These are phyloP conservation scores for Phalera bucephala DNA, from an alignment of 2,888 invertebrate genomes.

Conservation along the genomic window DNA sequence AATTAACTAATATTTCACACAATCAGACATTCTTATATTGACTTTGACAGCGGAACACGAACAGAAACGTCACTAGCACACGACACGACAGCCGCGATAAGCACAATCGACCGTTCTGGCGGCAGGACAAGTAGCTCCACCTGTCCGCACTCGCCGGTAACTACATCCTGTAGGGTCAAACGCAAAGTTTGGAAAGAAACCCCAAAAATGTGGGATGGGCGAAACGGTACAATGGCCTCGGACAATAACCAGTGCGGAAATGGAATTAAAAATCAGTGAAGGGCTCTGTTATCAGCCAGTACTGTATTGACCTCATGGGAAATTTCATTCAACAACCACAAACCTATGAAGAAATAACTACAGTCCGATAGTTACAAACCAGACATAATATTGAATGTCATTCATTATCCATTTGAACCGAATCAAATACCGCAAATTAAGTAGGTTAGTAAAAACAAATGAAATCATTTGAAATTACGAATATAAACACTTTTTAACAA, in stretches of 20 bases:
- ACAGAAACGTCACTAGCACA: slow-evolving; percentile 65
- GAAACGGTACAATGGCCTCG: slow-evolving; percentile 64
- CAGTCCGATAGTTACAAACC: too few relatives aligned
- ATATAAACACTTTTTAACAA: too few relatives aligned
- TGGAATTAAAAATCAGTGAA: slow-evolving; percentile 46
- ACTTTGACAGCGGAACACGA: slow-evolving; percentile 67
- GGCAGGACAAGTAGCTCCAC: slow-evolving; percentile 67
- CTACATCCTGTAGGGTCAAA: slow-evolving; percentile 63
- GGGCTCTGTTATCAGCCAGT: slow-evolving; percentile 43
- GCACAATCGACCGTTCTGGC: slow-evolving; percentile 49
- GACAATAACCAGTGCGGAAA: slow-evolving; percentile 67
- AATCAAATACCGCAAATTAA: too few relatives aligned
- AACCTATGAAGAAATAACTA: too few relatives aligned
- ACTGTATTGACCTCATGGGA: slow-evolving; percentile 40
- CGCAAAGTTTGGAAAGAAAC: slow-evolving; percentile 53
- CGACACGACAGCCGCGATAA: slow-evolving; percentile 39
- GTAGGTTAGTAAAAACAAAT: too few relatives aligned
- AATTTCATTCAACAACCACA: slow-evolving; percentile 14
- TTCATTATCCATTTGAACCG: too few relatives aligned
- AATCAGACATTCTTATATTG: slow-evolving; percentile 54
- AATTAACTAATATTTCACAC: slow-evolving; percentile 48
- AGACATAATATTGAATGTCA: too few relatives aligned
- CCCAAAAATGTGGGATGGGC: slow-evolving; percentile 65
- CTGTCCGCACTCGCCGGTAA: slow-evolving; percentile 56
- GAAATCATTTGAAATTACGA: too few relatives aligned